phyloP scores from a whole-genome alignment of 2,888 invertebrate genomes.

The Odontomyia ornata region DNA sequence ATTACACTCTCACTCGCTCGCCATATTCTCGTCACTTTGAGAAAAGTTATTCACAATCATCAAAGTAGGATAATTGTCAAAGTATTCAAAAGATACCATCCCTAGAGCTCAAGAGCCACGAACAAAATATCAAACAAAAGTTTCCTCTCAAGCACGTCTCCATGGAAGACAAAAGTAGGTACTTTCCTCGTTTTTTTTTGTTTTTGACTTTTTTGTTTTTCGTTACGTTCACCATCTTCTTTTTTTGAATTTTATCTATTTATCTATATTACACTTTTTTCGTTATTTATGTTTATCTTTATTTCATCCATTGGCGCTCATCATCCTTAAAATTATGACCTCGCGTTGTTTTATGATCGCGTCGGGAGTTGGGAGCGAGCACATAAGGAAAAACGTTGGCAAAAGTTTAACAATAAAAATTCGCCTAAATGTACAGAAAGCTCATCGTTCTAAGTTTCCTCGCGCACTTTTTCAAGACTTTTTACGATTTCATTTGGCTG shows the following conservation, averaged over 20 bases:
- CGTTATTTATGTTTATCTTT: conserved; percentile 30
- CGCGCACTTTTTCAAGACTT: conserved; percentile 35
- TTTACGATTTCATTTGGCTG: conserved; percentile 27
- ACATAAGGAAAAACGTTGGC: conserved; percentile 13
- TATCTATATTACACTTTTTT: conserved; percentile 33
- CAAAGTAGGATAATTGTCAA: too few relatives aligned
- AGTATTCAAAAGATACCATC: too few relatives aligned
- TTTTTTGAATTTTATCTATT: conserved; percentile 26
- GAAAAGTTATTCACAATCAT: too few relatives aligned
- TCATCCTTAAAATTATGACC: conserved; percentile 41
- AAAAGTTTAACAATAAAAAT: conserved; percentile 40
- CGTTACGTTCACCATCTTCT: background rate
- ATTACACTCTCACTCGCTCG: too few relatives aligned
- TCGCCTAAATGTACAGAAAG: conserved; percentile 27
- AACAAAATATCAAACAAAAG: too few relatives aligned
- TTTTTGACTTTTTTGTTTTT: background rate
- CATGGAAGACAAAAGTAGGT: background rate
- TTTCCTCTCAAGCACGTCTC: background rate
- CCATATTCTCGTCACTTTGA: too few relatives aligned
- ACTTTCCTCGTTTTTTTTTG: background rate
- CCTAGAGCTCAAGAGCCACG: too few relatives aligned
- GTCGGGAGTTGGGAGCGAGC: conserved; percentile 12
- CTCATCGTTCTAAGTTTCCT: conserved; percentile 33
- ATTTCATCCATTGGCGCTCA: conserved; percentile 40
- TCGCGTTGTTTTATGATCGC: conserved; percentile 31